phyloP scores from a whole-genome alignment of 2,797 vertebrate species.

The Aulostomus chinensis region DNA sequence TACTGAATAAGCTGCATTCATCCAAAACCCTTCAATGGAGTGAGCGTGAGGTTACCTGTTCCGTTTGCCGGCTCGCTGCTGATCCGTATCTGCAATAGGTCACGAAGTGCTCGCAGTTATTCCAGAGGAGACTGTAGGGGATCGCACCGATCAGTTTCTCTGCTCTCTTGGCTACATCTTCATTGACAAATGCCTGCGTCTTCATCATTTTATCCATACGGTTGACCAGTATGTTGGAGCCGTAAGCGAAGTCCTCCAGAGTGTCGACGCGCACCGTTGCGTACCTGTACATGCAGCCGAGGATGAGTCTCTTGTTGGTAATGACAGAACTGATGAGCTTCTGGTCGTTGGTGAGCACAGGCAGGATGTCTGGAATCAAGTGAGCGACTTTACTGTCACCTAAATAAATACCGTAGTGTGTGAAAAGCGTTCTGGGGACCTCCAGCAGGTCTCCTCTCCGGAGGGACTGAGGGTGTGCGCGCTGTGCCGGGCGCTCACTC shows the following conservation, averaged over 20 bases:
- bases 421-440: conserved; percentile 90
- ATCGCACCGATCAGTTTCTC: conserved; percentile 84
- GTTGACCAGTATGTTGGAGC: conserved; percentile 85
- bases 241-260: conserved; percentile 92
- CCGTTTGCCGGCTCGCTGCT: conserved; percentile 85
- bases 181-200: conserved; percentile 73
- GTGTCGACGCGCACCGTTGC: conserved; percentile 91
- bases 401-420: conserved; percentile 93
- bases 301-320: conserved; percentile 89
- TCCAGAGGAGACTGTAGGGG: conserved; percentile 92
- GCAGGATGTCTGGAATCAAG: conserved; percentile 94
- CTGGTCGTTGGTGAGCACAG: conserved; percentile 78
- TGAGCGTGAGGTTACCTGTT: conserved; percentile 85
- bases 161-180: conserved; percentile 85
- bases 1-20: too few species aligned
- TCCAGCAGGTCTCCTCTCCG: conserved; percentile 90
- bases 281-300: conserved; percentile 84
- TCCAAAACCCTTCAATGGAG: too few species aligned
- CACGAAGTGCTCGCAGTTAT: conserved; percentile 96
- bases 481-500: too few species aligned
- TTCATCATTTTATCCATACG: conserved; percentile 76
- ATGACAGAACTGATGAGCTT: conserved; percentile 80
- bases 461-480: conserved; percentile 52
- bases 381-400: conserved; percentile 92
- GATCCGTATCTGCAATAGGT: conserved; percentile 90